phyloP scores from a whole-genome alignment of 2,113 vertebrate genomes.

The Harpagus bidentatus region DNA sequence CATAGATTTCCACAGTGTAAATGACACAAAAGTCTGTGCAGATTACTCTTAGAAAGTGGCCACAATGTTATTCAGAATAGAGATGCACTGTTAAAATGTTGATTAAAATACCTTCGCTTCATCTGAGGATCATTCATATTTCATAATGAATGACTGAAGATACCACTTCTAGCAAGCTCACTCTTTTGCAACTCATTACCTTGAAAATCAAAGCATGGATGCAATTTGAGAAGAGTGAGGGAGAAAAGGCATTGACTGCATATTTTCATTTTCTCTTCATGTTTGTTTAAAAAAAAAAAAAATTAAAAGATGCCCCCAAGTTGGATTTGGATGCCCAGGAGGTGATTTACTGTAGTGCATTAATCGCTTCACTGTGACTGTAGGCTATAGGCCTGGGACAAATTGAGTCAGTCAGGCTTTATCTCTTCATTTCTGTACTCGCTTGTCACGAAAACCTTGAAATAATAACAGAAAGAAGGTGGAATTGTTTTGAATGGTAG shows the following conservation, averaged over 20 bases:
- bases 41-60: neutral
- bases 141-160: neutral
- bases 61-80: neutral
- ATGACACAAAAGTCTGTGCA: neutral
- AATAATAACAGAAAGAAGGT: neutral
- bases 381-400: neutral
- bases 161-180: neutral
- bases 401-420: slow-evolving; percentile 29
- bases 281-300: neutral
- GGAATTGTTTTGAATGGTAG: neutral
- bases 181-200: neutral
- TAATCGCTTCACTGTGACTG: slow-evolving; percentile 6
- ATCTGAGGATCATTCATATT: neutral
- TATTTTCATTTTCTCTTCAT: neutral
- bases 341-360: neutral
- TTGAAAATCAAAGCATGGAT: neutral
- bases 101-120: neutral
- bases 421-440: slow-evolving; percentile 2
- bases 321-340: neutral
- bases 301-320: neutral
- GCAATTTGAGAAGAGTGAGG: neutral
- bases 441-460: slow-evolving; percentile 16
- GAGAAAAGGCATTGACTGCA: neutral
- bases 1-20: neutral
- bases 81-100: neutral